A percentile compares a stretch with the other conserved stretches of the same genome.
Evolutionary conservation across 2,797 vertebrate species (phyloP).

Genomic region (Pelochelys cantorii): DNA sequence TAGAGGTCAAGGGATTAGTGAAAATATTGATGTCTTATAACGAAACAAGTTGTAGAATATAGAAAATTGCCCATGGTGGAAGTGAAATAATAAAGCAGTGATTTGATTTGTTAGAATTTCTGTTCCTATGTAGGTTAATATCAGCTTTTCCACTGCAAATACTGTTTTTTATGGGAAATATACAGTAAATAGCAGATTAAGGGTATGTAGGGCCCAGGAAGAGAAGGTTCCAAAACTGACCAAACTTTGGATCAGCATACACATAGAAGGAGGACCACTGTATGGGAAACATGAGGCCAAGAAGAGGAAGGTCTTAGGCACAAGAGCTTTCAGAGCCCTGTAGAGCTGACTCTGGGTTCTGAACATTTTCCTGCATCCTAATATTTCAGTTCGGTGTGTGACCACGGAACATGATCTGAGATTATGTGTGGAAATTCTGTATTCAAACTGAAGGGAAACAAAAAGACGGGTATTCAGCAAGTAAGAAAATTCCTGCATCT

Average conservation of each 20-base stretch:
- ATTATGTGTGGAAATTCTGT: background rate
- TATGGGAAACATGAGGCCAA: background rate
- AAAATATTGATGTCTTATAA: background rate
- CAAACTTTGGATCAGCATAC: background rate
- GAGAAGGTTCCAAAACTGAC: background rate
- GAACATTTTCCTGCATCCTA: background rate
- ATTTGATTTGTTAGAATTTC: background rate
- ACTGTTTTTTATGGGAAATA: background rate
- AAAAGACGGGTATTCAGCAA: background rate
- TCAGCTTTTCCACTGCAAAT: background rate
- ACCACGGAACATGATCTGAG: background rate
- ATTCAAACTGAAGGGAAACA: background rate
- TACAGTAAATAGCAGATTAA: background rate
- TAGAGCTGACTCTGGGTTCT: background rate
- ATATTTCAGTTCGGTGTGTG: background rate
- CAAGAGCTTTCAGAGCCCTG: background rate
- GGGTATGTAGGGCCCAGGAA: rapidly evolving
- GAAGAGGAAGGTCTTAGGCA: background rate
- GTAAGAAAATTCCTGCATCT: background rate
- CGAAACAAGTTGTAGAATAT: background rate
- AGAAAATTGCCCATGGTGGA: background rate
- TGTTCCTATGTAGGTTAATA: background rate
- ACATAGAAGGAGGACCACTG: background rate
- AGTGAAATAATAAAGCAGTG: background rate
- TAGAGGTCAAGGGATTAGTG: background rate